Base-by-base conservation (phyloP, 1,140 invertebrate species). In the Maconellicoccus hirsutus region DNA sequence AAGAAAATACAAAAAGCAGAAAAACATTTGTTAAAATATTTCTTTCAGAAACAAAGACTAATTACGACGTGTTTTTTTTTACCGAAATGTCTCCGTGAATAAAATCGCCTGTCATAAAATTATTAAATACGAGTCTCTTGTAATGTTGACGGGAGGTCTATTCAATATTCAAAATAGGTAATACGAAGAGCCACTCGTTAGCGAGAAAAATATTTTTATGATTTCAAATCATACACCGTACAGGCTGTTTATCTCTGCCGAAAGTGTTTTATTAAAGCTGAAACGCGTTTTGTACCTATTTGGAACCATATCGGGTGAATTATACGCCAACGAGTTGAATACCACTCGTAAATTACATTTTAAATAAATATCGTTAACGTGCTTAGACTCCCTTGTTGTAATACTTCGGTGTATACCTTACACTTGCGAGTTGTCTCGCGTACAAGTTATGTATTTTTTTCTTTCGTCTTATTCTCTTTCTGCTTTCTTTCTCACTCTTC, bases 81-180 rank as follows among this genome's bases (percentile, higher is more conserved):
- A 52, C 42, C n/a, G 42, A 52, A 52, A 52, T 52, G 42, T 52
- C 42, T 52, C 42, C 42, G n/a, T 52, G 42, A 52, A 52, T 52
- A 52, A 52, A 52, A 52, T 19, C 29, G 42, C 12, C 42, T 19
- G 42, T 52, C 42, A 52, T 52, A 52, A 52, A 52, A 52, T 8
- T 52, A 52, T 52, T 52, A 52, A 52, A 52, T 52, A 52, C 42
- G 42, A 52, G 6, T 16, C 6, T 52, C 42, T 52, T 52, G 42
- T 52, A 52, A n/a, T 52, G 42, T 52, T 52, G 42, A 52, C 42
- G 42, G 42, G 42, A 52, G 42, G 42, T 52, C 42, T 52, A 52
- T 52, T 52, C 42, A 52, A 52, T 52, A 52, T 52, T 52, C 42
- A 52, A 52, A 52, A 52, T 52, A 52, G 42, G 16, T 52, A 52